Conservation (phyloP, 2,797 vertebrate genomes). For the Syngnathus rostellatus region DNA sequence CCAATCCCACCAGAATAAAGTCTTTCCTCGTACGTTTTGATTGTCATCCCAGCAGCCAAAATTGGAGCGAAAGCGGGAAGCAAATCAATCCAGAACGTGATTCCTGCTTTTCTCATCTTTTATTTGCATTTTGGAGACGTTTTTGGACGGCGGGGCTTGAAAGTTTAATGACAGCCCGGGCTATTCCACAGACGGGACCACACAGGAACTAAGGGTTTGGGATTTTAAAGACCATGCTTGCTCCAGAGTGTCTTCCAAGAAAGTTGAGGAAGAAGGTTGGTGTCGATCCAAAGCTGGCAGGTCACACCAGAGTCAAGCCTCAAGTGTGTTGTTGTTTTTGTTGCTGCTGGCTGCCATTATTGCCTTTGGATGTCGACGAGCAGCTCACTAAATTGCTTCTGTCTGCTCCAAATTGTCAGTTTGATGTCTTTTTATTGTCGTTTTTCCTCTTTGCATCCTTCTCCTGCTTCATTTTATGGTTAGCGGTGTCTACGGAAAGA, state of each 20-base stretch:
- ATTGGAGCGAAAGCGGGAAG: not conserved
- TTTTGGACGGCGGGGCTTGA: not conserved
- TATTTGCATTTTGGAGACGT: conserved; percentile 1
- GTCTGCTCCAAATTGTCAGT: not conserved
- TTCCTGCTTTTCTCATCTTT: not conserved
- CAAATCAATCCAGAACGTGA: not conserved
- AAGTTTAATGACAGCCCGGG: not conserved
- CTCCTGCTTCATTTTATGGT: not conserved
- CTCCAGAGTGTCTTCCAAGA: not conserved
- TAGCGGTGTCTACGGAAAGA: not conserved
- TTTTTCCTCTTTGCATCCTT: not conserved
- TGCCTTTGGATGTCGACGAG: not conserved
- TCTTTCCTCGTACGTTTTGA: not conserved
- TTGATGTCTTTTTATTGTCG: not conserved
- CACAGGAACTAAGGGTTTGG: not conserved
- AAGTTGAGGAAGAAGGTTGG: not conserved
- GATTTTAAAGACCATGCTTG: not conserved
- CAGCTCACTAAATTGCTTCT: not conserved
- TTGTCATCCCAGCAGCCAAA: not conserved
- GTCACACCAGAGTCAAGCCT: not conserved
- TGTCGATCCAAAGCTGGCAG: not conserved
- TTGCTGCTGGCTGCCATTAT: not conserved
- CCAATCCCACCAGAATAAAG: not conserved
- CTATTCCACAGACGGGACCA: not conserved
- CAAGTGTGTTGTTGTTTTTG: not conserved